Evolutionary conservation across 1,140 invertebrate genomes (phyloP), one percentile per base, ranked within the genome.

Genomic region (Nephila pilipes): DNA sequence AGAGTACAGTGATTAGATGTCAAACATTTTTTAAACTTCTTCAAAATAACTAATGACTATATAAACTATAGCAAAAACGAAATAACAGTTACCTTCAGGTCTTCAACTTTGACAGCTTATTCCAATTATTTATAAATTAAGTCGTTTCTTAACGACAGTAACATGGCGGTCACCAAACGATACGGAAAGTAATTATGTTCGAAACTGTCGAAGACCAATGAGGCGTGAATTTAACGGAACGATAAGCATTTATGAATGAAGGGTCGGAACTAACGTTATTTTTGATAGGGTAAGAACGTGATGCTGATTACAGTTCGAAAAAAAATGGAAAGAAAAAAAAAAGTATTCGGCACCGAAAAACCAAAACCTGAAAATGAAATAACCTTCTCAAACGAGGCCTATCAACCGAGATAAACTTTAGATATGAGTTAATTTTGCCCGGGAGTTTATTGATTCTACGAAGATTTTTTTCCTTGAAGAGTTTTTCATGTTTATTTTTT

Each of bases 181-280:
- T 75, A 36, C 65, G 16, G 25, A 69, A n/a, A n/a, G 75, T 90
- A 80, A 80, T 90, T 90, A 90, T 80, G 46, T 79, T 55, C 25
- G 65, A 79, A 90, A 90, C 55, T 90, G 87, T 90, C 87, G 36
- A 54, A 38, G 46, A 38, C 87, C 87, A 90, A 90, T 90, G 87
- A 80, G 87, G 87, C 87, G 38, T n/a, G 87, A 80, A 54, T 46
- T 32, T 36, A 38, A 85, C 87, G 65, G 46, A 57, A 54, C 87
- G 69, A 90, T 90, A 80, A 90, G 87, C 65, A 80, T 90, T 90
- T 90, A 80, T 90, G 87, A 90, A 90, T 80, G 87, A 22, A 29
- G 85, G 36, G 58, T 65, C 58, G 36, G 29, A 6, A 57, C 46
- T 29, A 32, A 63, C 65, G 54, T 54, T 46, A 22, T 88, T 88